Percentiles rank a stretch among this genome's conserved stretches.
phyloP scores from a whole-genome alignment of 2,113 vertebrate species.

The Tyrannus savana region DNA sequence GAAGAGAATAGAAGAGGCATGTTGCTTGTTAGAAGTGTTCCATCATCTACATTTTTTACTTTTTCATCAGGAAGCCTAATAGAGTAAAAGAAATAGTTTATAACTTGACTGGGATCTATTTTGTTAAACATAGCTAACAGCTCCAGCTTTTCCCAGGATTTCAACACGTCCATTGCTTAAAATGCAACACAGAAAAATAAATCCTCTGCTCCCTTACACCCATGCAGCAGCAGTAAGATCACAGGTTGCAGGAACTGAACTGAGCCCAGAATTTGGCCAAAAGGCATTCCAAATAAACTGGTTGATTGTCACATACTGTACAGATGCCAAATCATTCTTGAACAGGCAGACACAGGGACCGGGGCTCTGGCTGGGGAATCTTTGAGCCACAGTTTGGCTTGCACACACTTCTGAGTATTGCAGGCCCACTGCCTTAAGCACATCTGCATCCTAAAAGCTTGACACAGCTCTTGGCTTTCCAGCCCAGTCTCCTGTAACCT shows the following conservation, averaged over 20 bases:
- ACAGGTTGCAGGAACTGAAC: neutral
- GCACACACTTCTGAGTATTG: conserved; percentile 15
- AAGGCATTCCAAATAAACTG: neutral
- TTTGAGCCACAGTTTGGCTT: conserved; percentile 21
- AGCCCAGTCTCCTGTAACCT: neutral
- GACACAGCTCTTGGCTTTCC: conserved; percentile 47
- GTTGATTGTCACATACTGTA: neutral
- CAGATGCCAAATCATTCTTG: neutral
- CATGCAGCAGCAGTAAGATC: neutral
- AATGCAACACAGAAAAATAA: neutral
- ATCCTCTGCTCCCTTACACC: neutral
- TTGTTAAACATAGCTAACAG: conserved; percentile 21
- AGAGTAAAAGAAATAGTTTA: neutral
- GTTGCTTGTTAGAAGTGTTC: neutral
- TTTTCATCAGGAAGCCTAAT: neutral
- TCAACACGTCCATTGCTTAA: conserved; percentile 39
- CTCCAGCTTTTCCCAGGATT: conserved; percentile 36
- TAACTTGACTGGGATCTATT: neutral
- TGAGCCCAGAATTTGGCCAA: neutral
- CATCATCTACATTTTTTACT: neutral
- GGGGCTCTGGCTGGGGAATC: neutral
- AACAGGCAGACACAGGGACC: neutral
- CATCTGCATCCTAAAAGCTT: conserved; percentile 47
- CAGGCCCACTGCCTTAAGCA: conserved; percentile 49
- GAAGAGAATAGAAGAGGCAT: neutral